phyloP scores from a whole-genome alignment of 2,888 invertebrate genomes.

The Therioaphis trifolii region DNA sequence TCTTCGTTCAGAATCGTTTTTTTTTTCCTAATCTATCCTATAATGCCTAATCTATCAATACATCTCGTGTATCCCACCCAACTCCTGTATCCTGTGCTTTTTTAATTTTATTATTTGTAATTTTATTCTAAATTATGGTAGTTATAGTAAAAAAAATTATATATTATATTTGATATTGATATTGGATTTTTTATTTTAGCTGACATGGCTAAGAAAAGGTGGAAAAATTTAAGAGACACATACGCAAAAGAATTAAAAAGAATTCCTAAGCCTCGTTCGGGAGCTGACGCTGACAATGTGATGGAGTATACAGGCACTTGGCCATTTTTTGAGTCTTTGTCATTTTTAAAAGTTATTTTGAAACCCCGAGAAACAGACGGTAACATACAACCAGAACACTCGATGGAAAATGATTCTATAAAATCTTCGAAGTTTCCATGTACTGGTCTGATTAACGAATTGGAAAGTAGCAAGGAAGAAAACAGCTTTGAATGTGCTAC shows the following conservation, averaged over 20 bases:
- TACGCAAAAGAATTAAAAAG: conserved; percentile 29
- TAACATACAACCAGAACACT: conserved; percentile 7
- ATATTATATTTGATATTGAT: too few species aligned
- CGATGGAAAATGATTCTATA: neutral
- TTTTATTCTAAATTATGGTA: too few species aligned
- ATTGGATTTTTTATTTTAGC: conserved; percentile 30
- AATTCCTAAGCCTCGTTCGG: conserved; percentile 32
- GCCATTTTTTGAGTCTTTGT: conserved; percentile 28
- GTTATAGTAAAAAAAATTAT: too few species aligned
- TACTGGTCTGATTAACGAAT: neutral
- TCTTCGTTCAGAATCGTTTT: too few species aligned
- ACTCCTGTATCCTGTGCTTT: too few species aligned
- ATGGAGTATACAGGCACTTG: conserved; percentile 15
- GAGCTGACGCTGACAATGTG: conserved; percentile 18
- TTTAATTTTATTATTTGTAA: too few species aligned
- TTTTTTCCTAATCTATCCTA: too few species aligned
- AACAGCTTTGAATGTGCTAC: neutral
- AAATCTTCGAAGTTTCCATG: neutral
- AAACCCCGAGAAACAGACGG: conserved; percentile 23
- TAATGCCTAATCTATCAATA: too few species aligned
- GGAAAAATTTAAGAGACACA: conserved; percentile 42
- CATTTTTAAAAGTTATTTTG: conserved; percentile 37
- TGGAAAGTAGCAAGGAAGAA: neutral
- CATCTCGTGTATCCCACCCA: too few species aligned
- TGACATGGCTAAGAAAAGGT: conserved; percentile 8